Evolutionary conservation across 2,888 invertebrate genomes (phyloP).

Genomic region (Celastrina argiolus): DNA sequence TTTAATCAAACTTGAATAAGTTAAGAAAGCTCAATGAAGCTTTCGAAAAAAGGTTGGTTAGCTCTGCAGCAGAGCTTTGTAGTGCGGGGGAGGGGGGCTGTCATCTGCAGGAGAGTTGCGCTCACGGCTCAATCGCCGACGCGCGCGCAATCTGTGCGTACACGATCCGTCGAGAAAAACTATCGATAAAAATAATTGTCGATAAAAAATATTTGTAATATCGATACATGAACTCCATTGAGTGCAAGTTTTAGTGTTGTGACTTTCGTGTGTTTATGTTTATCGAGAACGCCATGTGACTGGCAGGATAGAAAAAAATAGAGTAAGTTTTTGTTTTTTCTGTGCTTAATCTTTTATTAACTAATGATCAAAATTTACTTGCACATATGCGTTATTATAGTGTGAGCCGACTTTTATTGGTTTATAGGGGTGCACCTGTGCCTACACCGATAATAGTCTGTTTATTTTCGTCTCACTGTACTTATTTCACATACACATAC

Average conservation of each 20-base stretch:
- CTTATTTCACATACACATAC: neutral
- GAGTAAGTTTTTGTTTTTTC: neutral
- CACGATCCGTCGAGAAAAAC: constrained; percentile 32
- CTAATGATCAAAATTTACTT: neutral
- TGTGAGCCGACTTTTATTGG: neutral
- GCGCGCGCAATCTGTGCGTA: constrained; percentile 53
- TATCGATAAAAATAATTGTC: constrained; percentile 35
- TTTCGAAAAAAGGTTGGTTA: constrained; percentile 1
- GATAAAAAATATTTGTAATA: constrained; percentile 26
- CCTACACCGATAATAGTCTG: neutral
- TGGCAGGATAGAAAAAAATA: neutral
- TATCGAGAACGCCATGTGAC: neutral
- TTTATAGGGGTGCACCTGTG: neutral
- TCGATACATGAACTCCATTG: neutral
- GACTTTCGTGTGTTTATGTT: constrained; percentile 2
- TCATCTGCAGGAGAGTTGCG: constrained; percentile 32
- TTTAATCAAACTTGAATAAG: neutral
- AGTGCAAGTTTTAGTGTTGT: neutral
- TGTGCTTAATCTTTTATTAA: neutral
- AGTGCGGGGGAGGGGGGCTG: constrained; percentile 29
- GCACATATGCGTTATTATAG: neutral
- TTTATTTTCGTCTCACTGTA: neutral
- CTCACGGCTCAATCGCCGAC: constrained; percentile 48
- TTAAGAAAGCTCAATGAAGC: neutral
- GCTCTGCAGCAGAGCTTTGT: constrained; percentile 25